phyloP scores from a whole-genome alignment of 2,888 invertebrate genomes.

The Girardia tigrina region DNA sequence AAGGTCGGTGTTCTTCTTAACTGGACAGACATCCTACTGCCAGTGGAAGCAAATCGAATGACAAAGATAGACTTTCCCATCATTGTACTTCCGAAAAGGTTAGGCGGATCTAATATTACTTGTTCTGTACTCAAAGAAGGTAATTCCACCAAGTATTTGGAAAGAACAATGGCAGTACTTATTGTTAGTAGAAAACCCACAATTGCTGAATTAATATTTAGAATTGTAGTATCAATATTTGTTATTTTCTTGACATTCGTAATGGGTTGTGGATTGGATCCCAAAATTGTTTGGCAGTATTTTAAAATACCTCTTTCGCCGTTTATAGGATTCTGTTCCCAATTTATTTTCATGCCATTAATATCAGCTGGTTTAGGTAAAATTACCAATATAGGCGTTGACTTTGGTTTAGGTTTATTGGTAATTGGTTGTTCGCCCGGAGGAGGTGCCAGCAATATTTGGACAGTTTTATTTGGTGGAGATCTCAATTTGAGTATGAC shows the following conservation, averaged over 20 bases:
- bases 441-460: conserved; percentile 38
- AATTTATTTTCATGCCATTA: conserved; percentile 37
- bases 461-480: conserved; percentile 37
- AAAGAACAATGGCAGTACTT: not conserved
- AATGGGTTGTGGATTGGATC: conserved; percentile 36
- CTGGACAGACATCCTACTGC: not conserved
- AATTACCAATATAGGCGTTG: not conserved
- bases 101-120: not conserved
- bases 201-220: not conserved
- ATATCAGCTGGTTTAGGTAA: conserved; percentile 32
- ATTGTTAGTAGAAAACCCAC: not conserved
- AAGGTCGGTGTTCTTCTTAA: not conserved
- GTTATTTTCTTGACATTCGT: conserved; percentile 28
- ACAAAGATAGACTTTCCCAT: not conserved
- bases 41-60: not conserved
- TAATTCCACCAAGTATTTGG: not conserved
- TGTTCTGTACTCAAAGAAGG: not conserved
- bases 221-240: not conserved
- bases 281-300: conserved; percentile 9
- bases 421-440: conserved; percentile 38
- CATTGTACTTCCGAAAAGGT: not conserved
- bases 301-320: conserved; percentile 37
- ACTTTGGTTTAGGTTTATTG: conserved; percentile 38
- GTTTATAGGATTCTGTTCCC: conserved; percentile 37
- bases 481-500: conserved; percentile 38